Base-by-base conservation (phyloP, 2,113 vertebrate species). In the Alethe diademata region DNA sequence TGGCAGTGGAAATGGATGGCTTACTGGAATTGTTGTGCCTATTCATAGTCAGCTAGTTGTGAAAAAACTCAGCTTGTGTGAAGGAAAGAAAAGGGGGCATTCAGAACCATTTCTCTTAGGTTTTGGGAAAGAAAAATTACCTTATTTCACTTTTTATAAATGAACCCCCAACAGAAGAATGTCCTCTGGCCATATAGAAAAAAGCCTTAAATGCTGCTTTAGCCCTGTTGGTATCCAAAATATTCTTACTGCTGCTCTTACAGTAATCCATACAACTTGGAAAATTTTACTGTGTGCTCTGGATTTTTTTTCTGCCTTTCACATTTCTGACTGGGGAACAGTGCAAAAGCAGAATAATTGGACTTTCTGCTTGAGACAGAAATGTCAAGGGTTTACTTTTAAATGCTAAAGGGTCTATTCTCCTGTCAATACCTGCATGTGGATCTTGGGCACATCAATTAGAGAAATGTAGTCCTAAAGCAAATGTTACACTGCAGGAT, bases 11-110 rank as follows among this genome's bases (percentile, higher is more conserved):
- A 93, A 84, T 71, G 43, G 82, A 33, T 10, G 9, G 67, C 72
- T 96, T 92, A 48, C 60, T 70, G 93, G 69, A 92, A 95, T 80
- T 89, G 93, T 93, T 88, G 94, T 62, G 78, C 84, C 86, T 91
- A 65, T 96, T 97, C 95, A 96, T 53, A 92, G 90, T 93, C 92
- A 95, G 56, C 75, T 40, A 56, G 54, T 92, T 82, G 83, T 67
- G 91, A 80, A 90, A 89, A 86, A 95, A 16, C 45, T 29, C 79
- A 54, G 45, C 87, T 62, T 86, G 58, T 75, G 28, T 88, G 66
- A 91, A 94, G 50, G 75, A 79, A 57, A 86, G 82, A 89, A 64
- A 87, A 84, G 87, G 56, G 81, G 70, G 84, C 64, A 93, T 86
- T 92, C 67, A 85, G 73, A 92, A 36, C n/a, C 40, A 74, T 76